phyloP scores from a whole-genome alignment of 2,113 vertebrate genomes.

The Lipotes vexillifer region DNA sequence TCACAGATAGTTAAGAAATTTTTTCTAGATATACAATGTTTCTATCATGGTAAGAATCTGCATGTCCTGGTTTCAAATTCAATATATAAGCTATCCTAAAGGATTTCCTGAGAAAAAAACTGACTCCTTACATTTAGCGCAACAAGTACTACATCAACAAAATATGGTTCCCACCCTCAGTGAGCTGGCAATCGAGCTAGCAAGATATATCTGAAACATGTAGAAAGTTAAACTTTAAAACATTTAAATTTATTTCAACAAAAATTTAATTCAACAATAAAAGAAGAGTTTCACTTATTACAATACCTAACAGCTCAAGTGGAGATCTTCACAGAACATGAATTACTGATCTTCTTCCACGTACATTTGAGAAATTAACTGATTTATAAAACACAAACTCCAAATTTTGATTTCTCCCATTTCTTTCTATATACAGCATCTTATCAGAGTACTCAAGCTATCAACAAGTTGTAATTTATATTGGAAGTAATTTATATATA shows the following conservation, averaged over 20 bases:
- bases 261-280: not conserved
- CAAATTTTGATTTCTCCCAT: not conserved
- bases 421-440: not conserved
- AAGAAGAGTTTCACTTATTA: not conserved
- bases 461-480: not conserved
- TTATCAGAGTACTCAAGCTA: not conserved
- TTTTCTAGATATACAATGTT: not conserved
- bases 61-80: conserved; percentile 3
- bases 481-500: not conserved
- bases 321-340: not conserved
- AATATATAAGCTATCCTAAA: not conserved
- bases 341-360: not conserved
- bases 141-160: not conserved
- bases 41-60: not conserved
- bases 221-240: not conserved
- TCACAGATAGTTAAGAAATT: not conserved
- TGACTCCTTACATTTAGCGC: not conserved
- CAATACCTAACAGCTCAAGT: not conserved
- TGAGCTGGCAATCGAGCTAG: not conserved
- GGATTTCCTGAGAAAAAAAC: not conserved
- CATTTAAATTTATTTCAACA: not conserved
- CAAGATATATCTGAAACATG: not conserved
- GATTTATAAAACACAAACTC: conserved; percentile 26
- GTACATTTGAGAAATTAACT: conserved; percentile 1
- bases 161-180: not conserved